These are phyloP conservation scores for Platycercus adscitus DNA, from an alignment of 2,113 vertebrate genomes.

Conservation along the genomic window DNA sequence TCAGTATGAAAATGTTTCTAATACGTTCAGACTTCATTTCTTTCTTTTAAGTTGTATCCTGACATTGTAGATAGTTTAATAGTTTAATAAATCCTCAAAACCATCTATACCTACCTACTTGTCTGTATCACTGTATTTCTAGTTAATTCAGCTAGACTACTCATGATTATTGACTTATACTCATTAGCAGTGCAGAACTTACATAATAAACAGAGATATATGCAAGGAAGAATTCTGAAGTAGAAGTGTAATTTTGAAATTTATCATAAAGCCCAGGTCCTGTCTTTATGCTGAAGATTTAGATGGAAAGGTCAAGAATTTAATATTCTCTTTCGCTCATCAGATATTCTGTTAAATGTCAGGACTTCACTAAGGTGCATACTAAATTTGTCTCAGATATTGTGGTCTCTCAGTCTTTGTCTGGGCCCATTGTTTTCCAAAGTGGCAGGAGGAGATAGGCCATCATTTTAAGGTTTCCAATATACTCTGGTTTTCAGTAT, in stretches of 20 bases:
- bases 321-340: constrained; percentile 23
- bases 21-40: background rate
- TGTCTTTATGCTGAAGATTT: background rate
- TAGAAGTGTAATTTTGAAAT: background rate
- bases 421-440: background rate
- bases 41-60: background rate
- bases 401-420: background rate
- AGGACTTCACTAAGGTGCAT: background rate
- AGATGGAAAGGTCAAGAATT: constrained; percentile 28
- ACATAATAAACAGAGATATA: background rate
- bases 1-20: background rate
- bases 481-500: background rate
- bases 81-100: background rate
- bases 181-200: constrained; percentile 3
- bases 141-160: background rate
- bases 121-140: background rate
- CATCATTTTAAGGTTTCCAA: background rate
- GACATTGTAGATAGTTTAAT: background rate
- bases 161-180: background rate
- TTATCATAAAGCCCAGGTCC: background rate
- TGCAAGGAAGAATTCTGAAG: background rate
- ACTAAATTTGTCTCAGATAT: background rate
- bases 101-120: background rate
- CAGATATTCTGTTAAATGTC: constrained; percentile 23
- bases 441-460: background rate